phyloP scores from a whole-genome alignment of 2,888 invertebrate species.

The Archips crataeganus region DNA sequence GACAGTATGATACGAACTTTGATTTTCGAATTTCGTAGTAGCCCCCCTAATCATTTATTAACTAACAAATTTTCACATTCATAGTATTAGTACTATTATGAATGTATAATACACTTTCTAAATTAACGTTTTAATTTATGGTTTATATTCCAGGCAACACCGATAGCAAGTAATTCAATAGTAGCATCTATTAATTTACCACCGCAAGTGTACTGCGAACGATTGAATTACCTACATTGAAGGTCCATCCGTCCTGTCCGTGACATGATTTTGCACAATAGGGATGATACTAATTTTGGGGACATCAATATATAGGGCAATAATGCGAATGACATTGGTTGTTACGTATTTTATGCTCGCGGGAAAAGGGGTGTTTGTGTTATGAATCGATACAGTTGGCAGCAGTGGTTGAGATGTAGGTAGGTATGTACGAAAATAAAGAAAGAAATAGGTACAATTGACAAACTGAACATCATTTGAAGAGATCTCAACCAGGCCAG shows the following conservation, averaged over 20 bases:
- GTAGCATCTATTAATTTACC: conserved; percentile 4
- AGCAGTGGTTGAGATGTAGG: too few relatives aligned
- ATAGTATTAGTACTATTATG: too few relatives aligned
- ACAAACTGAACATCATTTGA: too few relatives aligned
- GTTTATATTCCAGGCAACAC: not conserved
- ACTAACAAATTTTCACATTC: too few relatives aligned
- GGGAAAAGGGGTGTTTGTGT: not conserved
- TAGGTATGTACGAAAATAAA: too few relatives aligned
- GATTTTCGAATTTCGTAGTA: too few relatives aligned
- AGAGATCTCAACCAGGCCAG: too few relatives aligned
- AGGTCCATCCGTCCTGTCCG: conserved; percentile 29
- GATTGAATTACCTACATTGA: conserved; percentile 35
- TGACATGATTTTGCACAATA: conserved; percentile 27
- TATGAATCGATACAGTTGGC: not conserved
- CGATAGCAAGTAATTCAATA: conserved; percentile 22
- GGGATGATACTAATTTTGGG: conserved; percentile 21
- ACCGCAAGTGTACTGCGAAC: conserved; percentile 9
- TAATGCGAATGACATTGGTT: not conserved
- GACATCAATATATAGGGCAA: conserved; percentile 1
- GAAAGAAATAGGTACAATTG: too few relatives aligned
- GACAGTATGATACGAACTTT: too few relatives aligned
- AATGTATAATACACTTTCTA: too few relatives aligned
- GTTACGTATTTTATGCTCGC: not conserved
- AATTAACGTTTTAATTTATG: too few relatives aligned
- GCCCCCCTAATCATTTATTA: too few relatives aligned